These are phyloP conservation scores for Cyrtonyx montezumae DNA, from an alignment of 2,113 vertebrate species.

Conservation along the genomic window DNA sequence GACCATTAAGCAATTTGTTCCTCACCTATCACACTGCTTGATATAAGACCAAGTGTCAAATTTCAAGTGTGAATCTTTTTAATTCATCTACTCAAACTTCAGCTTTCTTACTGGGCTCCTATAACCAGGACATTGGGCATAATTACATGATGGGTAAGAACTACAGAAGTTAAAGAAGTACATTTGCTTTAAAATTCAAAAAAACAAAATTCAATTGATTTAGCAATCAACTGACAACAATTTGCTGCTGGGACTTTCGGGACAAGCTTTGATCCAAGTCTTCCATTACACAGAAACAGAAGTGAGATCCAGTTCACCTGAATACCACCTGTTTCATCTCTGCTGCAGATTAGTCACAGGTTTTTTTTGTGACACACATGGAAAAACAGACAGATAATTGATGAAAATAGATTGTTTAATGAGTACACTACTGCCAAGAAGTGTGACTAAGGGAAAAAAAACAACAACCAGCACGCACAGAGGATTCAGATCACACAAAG, in stretches of 20 bases:
- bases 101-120: background rate
- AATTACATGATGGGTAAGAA: background rate
- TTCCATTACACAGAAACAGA: background rate
- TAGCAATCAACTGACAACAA: background rate
- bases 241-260: background rate
- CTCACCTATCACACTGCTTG: background rate
- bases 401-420: slow-evolving; percentile 33
- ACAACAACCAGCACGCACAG: background rate
- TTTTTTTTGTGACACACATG: background rate
- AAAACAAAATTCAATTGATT: background rate
- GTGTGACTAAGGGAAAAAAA: background rate
- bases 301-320: background rate
- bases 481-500: background rate
- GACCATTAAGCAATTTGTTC: background rate
- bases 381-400: slow-evolving; percentile 1
- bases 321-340: background rate
- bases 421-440: slow-evolving; percentile 9
- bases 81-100: background rate
- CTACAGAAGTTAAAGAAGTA: background rate
- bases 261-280: background rate
- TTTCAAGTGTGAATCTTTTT: background rate
- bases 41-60: background rate
- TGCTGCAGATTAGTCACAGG: background rate
- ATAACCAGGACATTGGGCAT: background rate
- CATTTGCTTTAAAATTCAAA: background rate